Conservation (phyloP, 2,113 vertebrate species). For the Pipra filicauda region DNA sequence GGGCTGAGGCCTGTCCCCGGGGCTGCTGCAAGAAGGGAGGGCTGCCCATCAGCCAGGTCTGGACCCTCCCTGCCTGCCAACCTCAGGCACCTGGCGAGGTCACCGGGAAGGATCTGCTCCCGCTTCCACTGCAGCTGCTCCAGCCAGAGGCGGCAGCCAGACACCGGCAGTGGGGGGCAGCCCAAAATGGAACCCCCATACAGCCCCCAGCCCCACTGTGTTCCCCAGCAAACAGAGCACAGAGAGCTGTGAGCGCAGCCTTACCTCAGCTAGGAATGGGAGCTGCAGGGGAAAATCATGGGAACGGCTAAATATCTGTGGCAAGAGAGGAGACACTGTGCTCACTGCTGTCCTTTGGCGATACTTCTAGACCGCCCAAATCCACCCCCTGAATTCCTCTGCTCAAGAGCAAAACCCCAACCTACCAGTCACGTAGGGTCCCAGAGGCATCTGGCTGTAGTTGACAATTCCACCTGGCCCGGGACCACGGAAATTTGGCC, state of each 20-base stretch:
- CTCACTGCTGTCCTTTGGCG: background rate
- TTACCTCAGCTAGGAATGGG: slow-evolving; percentile 69
- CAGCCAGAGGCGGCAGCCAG: fast-evolving
- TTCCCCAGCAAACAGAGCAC: fast-evolving
- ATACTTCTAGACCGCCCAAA: background rate
- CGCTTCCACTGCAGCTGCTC: background rate
- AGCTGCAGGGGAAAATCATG: slow-evolving; percentile 42
- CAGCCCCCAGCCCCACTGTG: background rate
- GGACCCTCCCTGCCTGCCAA: background rate
- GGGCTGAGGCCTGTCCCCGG: background rate
- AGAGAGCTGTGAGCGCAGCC: background rate
- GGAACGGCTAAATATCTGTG: slow-evolving; percentile 77
- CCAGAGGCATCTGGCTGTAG: slow-evolving; percentile 99
- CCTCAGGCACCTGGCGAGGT: background rate
- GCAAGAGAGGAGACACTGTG: background rate
- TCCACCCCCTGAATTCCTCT: background rate
- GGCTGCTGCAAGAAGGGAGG: slow-evolving; percentile 62
- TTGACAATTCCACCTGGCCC: slow-evolving; percentile 92
- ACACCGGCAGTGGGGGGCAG: background rate
- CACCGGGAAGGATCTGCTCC: background rate
- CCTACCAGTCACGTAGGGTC: slow-evolving; percentile 95
- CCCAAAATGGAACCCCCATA: background rate
- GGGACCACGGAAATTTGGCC: slow-evolving; percentile 87
- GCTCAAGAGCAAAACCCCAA: background rate
- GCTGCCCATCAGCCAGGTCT: background rate